Evolutionary conservation across 2,797 vertebrate genomes (phyloP).

Genomic region (Sebastolobus alascanus): DNA sequence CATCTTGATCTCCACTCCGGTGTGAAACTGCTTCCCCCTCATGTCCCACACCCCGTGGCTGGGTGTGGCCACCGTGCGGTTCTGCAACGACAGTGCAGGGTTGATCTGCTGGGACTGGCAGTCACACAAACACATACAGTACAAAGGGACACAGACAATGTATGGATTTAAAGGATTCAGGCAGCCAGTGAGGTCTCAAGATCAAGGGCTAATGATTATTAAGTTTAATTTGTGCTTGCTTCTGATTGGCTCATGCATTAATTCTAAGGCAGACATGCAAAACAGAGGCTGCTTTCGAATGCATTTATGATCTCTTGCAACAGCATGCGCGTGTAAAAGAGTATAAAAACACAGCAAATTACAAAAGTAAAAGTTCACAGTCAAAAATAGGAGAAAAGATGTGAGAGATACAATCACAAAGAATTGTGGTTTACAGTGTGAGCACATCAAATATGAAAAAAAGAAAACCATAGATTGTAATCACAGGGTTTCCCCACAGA

Average conservation of each 20-base stretch:
- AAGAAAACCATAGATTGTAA: background rate
- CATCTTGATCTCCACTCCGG: constrained; percentile 98
- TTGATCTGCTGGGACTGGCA: constrained; percentile 74
- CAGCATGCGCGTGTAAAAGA: constrained; percentile 9
- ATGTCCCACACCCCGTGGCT: constrained; percentile 99
- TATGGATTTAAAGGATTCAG: constrained; percentile 15
- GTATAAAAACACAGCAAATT: constrained; percentile 2
- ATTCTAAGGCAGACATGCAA: constrained; percentile 17
- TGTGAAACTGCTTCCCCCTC: constrained; percentile 98
- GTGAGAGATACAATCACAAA: background rate
- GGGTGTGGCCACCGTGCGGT: constrained; percentile 96
- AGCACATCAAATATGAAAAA: constrained; percentile 7
- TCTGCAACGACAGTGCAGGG: constrained; percentile 86
- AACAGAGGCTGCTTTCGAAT: background rate
- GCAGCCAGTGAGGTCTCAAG: constrained; percentile 25
- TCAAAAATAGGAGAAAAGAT: background rate
- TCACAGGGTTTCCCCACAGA: constrained; percentile 15
- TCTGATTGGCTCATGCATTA: constrained; percentile 2
- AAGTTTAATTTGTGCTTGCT: background rate
- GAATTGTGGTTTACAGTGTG: background rate
- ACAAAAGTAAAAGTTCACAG: background rate
- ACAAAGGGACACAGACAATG: constrained; percentile 45
- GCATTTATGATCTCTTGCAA: background rate
- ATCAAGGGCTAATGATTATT: background rate
- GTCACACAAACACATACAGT: constrained; percentile 49